Evolutionary conservation across 2,888 invertebrate species (phyloP).

Genomic region (Leptopilina syphax): DNA sequence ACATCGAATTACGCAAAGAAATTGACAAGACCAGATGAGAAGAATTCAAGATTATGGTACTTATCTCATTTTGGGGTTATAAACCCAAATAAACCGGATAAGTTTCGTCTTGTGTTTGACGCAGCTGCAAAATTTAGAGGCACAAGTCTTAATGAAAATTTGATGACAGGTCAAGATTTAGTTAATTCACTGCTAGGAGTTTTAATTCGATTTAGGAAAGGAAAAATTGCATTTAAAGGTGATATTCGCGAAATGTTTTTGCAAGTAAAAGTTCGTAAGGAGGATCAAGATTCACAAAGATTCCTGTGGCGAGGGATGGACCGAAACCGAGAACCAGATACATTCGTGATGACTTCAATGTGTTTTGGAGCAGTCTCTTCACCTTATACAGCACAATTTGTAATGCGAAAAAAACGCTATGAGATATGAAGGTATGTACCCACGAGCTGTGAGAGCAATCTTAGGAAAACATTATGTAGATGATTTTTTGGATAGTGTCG

Average conservation of each 20-base stretch:
- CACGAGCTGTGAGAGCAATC: too few relatives aligned
- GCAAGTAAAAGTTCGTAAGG: constrained; percentile 58
- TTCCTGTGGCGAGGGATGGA: constrained; percentile 53
- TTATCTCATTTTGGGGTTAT: constrained; percentile 13
- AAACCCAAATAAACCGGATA: constrained; percentile 4
- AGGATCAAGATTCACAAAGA: constrained; percentile 58
- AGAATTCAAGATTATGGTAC: not conserved
- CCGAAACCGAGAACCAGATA: constrained; percentile 37
- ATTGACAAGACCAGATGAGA: not conserved
- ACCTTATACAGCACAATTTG: not conserved
- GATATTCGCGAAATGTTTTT: constrained; percentile 67
- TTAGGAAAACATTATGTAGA: constrained; percentile 61
- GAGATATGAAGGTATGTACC: too few relatives aligned
- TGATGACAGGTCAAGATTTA: not conserved
- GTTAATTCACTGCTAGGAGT: constrained; percentile 57
- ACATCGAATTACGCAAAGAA: constrained; percentile 37
- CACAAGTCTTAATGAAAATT: not conserved
- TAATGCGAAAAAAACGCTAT: too few relatives aligned
- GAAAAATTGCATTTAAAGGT: constrained; percentile 63
- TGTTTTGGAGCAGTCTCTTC: constrained; percentile 57
- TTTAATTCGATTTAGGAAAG: constrained; percentile 68
- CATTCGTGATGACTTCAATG: constrained; percentile 58
- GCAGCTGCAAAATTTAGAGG: not conserved
- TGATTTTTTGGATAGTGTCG: constrained; percentile 56
- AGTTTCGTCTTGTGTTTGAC: constrained; percentile 13